Base-by-base conservation (phyloP, 1,140 invertebrate genomes). In the Chrysoperla carnea region DNA sequence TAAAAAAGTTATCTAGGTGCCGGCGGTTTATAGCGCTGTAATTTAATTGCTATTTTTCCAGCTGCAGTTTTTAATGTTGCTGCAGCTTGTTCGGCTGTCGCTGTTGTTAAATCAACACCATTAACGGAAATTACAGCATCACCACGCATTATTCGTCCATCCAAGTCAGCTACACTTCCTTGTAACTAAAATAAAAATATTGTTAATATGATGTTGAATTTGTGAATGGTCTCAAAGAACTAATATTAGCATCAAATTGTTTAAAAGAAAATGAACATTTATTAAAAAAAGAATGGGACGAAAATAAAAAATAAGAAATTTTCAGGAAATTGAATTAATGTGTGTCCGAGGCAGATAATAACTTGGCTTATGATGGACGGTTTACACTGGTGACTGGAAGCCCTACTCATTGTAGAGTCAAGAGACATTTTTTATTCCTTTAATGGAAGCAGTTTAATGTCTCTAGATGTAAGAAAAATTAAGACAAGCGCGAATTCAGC, bases 81-180 rank as follows among this genome's bases (percentile, higher is more conserved):
- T 14, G 87, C 90, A 11, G 83, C 85, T 50, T 93, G 79, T 50
- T 92, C 81, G 53, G 87, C 83, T 13, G 83, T 78, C 1, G 77
- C 75, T 42, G 76, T 74, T 43, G 81, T 78, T 27, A 98, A 66
- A 55, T 93, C 81, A 55, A 89, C 79, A 8, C 82, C 87, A 60
- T 95, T 91, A 0, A 98, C 84, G 23, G 85, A 69, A 8, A 92
- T 62, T 37, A 99, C 79, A 50, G 92, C 77, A 62, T 99, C 94
- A 11, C 94, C 93, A 56, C 84, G 83, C 66, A 88, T 82, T 42
- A 99, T 73, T 48, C 87, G 76, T 7, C 85, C 90, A 61, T 95
- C 91, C 31, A 87, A 73, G 50, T 94, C 87, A 0, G 92, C 91
- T 42, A 80, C 78, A 31, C 93, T 87, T 4, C 92, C 93, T 43